Percentiles rank a stretch among this genome's conserved stretches.
Conservation (phyloP, 2,888 invertebrate species). For the Metopia argyrocephala region DNA sequence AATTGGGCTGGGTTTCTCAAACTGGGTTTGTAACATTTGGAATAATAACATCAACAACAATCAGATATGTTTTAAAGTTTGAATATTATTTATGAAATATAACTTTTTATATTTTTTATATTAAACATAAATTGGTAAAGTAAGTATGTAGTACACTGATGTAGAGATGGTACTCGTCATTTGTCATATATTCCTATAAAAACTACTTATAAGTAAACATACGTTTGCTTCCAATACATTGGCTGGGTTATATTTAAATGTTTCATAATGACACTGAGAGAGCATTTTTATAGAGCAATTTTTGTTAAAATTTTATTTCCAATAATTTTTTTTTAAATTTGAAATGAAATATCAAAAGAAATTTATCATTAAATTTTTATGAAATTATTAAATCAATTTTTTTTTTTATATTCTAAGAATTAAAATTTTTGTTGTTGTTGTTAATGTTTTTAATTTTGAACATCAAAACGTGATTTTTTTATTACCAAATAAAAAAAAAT, state of each 20-base stretch:
- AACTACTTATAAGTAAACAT: no score
- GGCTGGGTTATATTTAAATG: conserved; percentile 1
- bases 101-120: no score
- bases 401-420: conserved; percentile 22
- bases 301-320: conserved; percentile 11
- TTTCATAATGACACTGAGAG: neutral
- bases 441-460: conserved; percentile 14
- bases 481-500: conserved; percentile 21
- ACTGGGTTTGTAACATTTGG: no score
- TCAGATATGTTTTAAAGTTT: no score
- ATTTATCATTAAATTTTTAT: conserved; percentile 35
- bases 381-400: conserved; percentile 42
- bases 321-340: conserved; percentile 5
- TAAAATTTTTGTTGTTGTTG: conserved; percentile 17
- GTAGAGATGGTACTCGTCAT: no score
- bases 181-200: no score
- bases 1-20: no score
- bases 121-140: no score
- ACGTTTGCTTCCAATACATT: no score
- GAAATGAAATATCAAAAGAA: conserved; percentile 34
- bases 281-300: neutral
- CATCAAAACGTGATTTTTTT: conserved; percentile 54
- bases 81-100: no score
- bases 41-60: no score
- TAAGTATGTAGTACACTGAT: no score